Evolutionary conservation across 2,888 invertebrate species (phyloP), one percentile per base, ranked within the genome.

Genomic region (Leptopilina drosophilae): DNA sequence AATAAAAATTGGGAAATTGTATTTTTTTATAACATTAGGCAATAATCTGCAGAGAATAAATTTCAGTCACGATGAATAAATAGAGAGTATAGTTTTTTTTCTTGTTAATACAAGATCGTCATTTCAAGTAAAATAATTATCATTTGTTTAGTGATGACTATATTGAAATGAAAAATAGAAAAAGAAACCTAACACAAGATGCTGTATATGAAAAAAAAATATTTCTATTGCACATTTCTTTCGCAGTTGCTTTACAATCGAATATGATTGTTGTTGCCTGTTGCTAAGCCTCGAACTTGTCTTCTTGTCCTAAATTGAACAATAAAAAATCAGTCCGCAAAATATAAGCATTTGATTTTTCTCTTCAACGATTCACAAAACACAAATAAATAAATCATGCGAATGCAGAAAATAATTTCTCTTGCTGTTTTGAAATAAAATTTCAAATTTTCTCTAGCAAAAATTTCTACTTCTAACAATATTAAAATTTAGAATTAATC

Each of bases 191-290:
- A 49, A 49, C 49, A 11, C 49, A 49, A 49, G 49, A 49, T 49
- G 49, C 11, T 49, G 49, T 12, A 49, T 49, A 49, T 49, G 49
- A 49, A 49, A 15, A 66, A 66, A 76, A 59, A 62, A 62, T 59
- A 33, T 69, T 69, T 26, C 15, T 77, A 12, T 53, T 53, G 33
- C 64, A 65, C 53, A 15, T 66, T 62, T 40, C 64, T 26, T 42
- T 40, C 49, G 78, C 15, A 73, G 73, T 53, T 9, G 33, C 78
- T 77, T 90, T 90, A 91, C 86, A 91, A 90, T 87, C 90, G 89
- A 87, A 91, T 91, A 87, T 91, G 90, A 87, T 91, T 91, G 91
- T 91, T 91, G 91, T 91, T 91, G 87, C 90, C 91, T 80, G 89
- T 87, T 84, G 89, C 87, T 85, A 89, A 88, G 86, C 88, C 89